Base-by-base conservation (phyloP, 2,113 vertebrate species). In the Egretta garzetta region DNA sequence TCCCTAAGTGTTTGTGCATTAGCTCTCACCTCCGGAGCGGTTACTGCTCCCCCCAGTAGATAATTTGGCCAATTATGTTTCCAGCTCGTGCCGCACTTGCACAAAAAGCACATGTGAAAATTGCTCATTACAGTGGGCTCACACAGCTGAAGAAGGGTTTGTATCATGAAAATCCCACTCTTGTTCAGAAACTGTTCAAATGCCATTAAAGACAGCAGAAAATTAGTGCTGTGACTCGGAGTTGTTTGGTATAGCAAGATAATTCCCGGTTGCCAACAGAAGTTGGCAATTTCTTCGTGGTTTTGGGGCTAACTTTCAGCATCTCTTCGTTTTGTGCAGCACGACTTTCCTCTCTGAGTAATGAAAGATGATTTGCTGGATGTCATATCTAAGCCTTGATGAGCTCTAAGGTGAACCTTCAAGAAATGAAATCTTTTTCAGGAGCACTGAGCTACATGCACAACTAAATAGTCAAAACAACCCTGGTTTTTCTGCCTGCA, bases 291-390 rank as follows among this genome's bases (percentile, higher is more conserved):
- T 97, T 96, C 91, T 91, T 84, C 90, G 93, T 17, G 5, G 26
- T 97, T 96, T 92, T 41, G 43, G 83, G 91, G 90, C 87, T 77
- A 90, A 95, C 96, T 96, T 91, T 90, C 84, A 96, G 80, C 83
- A 91, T 93, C 90, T 67, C 63, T 76, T 89, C 96, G 88, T 91
- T 93, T 80, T 6, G 2, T 76, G 87, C 92, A 84, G 90, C 95
- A 88, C 3, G 1, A 76, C 90, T 98, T 97, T 95, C 76, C 94
- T 94, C 93, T 95, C 88, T 52, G 86, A 81, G 89, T 85, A 85
- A 55, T 71, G 87, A 84, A 56, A 87, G 94, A 86, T 82, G 95
- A 86, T 87, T 96, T 96, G 1, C 55, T 95, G 93, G 93, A 63
- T 90, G 91, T 73, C 80, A 28, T 72, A 67, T 88, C 95, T 75